Percentiles rank a stretch among this genome's conserved stretches.
Conservation (phyloP, 2,797 vertebrate species). For the Sphenodon punctatus region DNA sequence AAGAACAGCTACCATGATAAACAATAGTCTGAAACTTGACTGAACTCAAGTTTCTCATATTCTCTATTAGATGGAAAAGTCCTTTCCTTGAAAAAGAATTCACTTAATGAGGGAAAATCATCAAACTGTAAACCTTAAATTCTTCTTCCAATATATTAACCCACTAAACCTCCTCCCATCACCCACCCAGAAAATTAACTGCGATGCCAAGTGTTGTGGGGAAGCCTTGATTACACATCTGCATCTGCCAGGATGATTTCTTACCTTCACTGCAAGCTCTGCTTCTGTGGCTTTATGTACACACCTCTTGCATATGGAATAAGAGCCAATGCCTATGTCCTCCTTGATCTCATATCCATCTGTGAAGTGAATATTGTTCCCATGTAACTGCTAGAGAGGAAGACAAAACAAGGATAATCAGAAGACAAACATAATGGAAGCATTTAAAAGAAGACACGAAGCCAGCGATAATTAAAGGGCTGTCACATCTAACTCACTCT, state of each 20-base stretch:
- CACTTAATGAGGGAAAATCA: background rate
- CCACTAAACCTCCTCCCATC: background rate
- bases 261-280: conserved; percentile 95
- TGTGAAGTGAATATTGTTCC: conserved; percentile 87
- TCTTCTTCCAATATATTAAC: background rate
- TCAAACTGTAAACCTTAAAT: background rate
- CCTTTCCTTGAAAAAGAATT: too few relatives aligned
- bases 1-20: too few relatives aligned
- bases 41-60: too few relatives aligned
- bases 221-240: background rate
- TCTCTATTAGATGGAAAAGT: too few relatives aligned
- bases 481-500: background rate
- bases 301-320: conserved; percentile 88
- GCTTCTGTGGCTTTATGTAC: conserved; percentile 90
- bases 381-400: conserved; percentile 85
- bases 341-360: conserved; percentile 94
- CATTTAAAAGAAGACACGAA: background rate
- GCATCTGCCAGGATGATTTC: background rate
- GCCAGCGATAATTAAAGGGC: background rate
- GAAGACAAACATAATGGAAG: background rate
- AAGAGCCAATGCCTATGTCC: conserved; percentile 86
- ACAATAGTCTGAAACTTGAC: too few relatives aligned
- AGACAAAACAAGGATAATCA: conserved; percentile 10
- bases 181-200: too few relatives aligned
- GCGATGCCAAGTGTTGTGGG: background rate